Conservation (phyloP, 2,888 invertebrate species). For the Ctenicera cuprea region DNA sequence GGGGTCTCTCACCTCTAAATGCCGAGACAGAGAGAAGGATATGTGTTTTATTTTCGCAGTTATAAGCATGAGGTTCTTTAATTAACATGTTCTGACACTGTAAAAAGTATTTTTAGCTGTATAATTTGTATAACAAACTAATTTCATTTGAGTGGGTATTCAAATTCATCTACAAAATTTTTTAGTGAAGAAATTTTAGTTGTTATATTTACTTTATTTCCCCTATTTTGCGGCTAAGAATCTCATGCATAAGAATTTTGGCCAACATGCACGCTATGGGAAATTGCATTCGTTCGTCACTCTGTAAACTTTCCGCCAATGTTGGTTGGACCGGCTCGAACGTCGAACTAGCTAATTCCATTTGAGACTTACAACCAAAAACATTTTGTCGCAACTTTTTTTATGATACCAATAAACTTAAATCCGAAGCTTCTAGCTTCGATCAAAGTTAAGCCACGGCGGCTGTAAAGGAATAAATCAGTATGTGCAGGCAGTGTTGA, state of each 20-base stretch:
- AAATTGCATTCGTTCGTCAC: constrained; percentile 13
- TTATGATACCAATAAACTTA: constrained; percentile 22
- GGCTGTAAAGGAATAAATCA: not conserved
- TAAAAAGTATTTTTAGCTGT: too few species aligned
- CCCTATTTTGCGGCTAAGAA: not conserved
- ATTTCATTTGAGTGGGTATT: too few species aligned
- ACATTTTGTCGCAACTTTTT: constrained; percentile 29
- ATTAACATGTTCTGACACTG: too few species aligned
- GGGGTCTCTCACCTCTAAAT: too few species aligned
- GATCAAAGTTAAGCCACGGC: constrained; percentile 20
- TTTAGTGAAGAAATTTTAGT: too few species aligned
- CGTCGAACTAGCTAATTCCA: constrained; percentile 23
- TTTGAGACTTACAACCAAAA: constrained; percentile 19
- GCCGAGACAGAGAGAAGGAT: too few species aligned
- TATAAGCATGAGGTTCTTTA: too few species aligned
- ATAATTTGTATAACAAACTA: too few species aligned
- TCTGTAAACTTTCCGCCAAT: not conserved
- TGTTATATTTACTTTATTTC: too few species aligned
- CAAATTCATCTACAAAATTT: too few species aligned
- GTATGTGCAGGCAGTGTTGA: not conserved
- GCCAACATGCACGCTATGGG: constrained; percentile 15
- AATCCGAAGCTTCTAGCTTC: constrained; percentile 22
- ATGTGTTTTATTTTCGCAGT: too few species aligned
- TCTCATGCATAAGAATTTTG: constrained; percentile 5
- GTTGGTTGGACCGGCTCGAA: not conserved